Evolutionary conservation across 92 coral and sea anemone species (phyloP).

Genomic region (Actinernus sp.): DNA sequence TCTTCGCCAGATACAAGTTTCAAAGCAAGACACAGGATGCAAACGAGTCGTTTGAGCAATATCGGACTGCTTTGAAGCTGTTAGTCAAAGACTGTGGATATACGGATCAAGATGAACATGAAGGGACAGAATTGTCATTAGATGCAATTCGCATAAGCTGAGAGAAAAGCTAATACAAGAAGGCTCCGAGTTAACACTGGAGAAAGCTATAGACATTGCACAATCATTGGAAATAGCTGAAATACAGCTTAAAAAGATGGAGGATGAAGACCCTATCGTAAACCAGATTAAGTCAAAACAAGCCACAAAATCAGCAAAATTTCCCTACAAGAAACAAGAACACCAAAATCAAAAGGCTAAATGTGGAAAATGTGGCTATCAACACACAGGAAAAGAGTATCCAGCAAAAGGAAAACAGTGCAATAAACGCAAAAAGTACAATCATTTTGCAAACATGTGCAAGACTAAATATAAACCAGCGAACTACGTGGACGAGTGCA

Average conservation of each 20-base stretch:
- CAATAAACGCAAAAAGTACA: not conserved
- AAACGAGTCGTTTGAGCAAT: constrained; percentile 14
- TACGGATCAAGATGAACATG: constrained; percentile 29
- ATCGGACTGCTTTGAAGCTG: constrained; percentile 16
- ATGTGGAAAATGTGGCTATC: not conserved
- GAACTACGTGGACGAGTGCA: constrained; percentile 6
- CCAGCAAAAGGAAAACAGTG: not conserved
- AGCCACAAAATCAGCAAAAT: no score
- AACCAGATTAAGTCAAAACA: not conserved
- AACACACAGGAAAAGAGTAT: not conserved
- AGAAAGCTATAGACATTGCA: constrained; percentile 49
- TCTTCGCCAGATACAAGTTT: constrained; percentile 6
- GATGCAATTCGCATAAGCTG: constrained; percentile 29
- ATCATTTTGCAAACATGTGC: constrained; percentile 40
- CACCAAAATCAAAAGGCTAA: not conserved
- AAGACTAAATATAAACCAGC: constrained; percentile 10
- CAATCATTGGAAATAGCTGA: constrained; percentile 23
- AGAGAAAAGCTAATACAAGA: constrained; percentile 47
- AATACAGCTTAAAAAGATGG: constrained; percentile 27
- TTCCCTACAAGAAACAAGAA: not conserved
- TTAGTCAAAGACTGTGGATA: constrained; percentile 39
- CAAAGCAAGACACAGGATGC: not conserved
- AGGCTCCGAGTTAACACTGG: constrained; percentile 44
- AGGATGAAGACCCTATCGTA: not conserved
- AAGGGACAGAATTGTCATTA: constrained; percentile 41